A percentile compares a stretch with the other conserved stretches of the same genome.
These are phyloP conservation scores for Trichogramma pretiosum DNA, from an alignment of 1,140 invertebrate genomes.

Conservation along the genomic window DNA sequence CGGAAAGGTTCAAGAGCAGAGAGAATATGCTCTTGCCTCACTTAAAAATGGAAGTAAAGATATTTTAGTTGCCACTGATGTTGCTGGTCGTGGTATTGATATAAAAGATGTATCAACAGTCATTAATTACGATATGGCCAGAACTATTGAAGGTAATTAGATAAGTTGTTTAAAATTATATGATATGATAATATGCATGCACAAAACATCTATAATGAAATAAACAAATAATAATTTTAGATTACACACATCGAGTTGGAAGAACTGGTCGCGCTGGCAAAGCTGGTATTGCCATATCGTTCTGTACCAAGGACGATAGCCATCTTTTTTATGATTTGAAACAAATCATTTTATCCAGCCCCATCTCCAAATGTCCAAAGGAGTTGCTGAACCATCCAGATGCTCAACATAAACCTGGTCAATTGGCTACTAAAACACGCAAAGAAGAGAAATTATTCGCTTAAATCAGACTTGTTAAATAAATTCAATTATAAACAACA, in stretches of 20 bases:
- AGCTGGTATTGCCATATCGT: conserved; percentile 89
- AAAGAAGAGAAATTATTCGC: conserved; percentile 93
- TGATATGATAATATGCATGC: not conserved
- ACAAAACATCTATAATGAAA: conserved; percentile 50
- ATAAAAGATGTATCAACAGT: conserved; percentile 98
- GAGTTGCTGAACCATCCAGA: conserved; percentile 98
- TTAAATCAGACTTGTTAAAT: conserved; percentile 44
- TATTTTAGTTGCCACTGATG: conserved; percentile 99
- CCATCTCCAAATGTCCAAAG: conserved; percentile 90
- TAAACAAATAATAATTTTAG: conserved; percentile 80
- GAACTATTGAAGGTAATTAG: conserved; percentile 80
- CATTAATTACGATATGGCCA: conserved; percentile 99
- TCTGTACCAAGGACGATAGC: conserved; percentile 95
- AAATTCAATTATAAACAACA: too few relatives aligned
- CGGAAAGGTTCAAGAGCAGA: conserved; percentile 98
- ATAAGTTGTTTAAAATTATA: not conserved
- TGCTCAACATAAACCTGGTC: conserved; percentile 95
- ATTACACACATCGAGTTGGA: conserved; percentile 99
- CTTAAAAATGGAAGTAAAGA: conserved; percentile 92
- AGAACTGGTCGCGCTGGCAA: conserved; percentile 98
- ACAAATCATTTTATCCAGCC: conserved; percentile 78
- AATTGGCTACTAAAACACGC: conserved; percentile 85
- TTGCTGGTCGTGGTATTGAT: conserved; percentile 99
- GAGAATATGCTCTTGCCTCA: conserved; percentile 94
- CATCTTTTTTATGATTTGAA: conserved; percentile 95